Evolutionary conservation across 1,140 invertebrate genomes (phyloP).

Genomic region (Mizuhopecten yessoensis): DNA sequence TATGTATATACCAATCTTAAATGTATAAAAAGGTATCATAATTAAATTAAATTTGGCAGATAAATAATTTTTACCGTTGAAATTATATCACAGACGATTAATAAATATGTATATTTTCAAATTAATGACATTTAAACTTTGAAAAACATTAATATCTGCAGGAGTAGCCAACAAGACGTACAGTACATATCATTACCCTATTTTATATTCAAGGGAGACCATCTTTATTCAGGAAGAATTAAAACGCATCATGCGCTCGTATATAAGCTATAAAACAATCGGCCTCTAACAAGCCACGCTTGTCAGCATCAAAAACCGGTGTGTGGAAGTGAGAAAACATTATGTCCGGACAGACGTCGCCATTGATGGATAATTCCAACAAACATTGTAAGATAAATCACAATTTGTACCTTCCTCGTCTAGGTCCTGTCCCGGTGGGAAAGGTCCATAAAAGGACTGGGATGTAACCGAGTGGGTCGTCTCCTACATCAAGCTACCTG

Average conservation of each 20-base stretch:
- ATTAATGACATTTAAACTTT: no score
- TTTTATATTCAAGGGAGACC: no score
- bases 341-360: neutral
- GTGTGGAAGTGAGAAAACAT: neutral
- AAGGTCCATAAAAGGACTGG: neutral
- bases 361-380: neutral
- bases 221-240: no score
- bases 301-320: neutral
- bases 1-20: no score
- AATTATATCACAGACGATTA: no score
- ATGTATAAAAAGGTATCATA: no score
- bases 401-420: neutral
- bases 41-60: no score
- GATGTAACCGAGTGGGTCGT: neutral
- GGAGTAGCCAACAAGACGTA: no score
- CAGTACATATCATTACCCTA: no score
- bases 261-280: neutral
- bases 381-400: neutral
- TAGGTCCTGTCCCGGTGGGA: neutral
- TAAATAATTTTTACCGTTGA: no score
- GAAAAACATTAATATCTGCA: no score
- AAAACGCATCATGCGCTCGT: neutral
- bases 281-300: neutral
- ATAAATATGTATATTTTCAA: no score
- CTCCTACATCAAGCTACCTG: neutral